Conservation (phyloP, 2,113 vertebrate genomes). For the Leucosticte australis region DNA sequence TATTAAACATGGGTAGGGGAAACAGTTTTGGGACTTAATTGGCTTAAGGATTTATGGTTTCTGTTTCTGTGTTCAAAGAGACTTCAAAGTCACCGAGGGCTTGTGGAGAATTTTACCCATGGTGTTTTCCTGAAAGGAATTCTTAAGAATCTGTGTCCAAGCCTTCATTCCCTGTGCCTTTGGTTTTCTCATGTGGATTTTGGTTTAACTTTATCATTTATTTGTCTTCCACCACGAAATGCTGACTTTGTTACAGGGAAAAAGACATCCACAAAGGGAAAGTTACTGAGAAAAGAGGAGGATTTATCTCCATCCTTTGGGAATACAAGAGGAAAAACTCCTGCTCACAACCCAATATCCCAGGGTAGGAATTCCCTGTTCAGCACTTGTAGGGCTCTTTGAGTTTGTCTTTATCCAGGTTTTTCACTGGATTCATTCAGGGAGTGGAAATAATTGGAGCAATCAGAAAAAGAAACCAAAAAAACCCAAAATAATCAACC, state of each 20-base stretch:
- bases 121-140: background rate
- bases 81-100: background rate
- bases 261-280: background rate
- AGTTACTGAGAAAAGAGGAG: background rate
- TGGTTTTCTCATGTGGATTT: background rate
- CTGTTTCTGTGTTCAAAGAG: background rate
- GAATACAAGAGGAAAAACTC: background rate
- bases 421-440: background rate
- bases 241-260: background rate
- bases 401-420: background rate
- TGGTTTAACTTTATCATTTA: background rate
- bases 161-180: background rate
- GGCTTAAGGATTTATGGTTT: background rate
- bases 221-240: background rate
- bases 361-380: background rate
- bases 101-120: background rate
- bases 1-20: background rate
- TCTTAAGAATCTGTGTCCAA: background rate
- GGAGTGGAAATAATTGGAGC: background rate
- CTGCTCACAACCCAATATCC: accelerated
- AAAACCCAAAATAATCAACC: accelerated
- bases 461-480: background rate
- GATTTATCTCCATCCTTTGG: background rate
- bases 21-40: background rate
- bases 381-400: background rate